These are phyloP conservation scores for Xestia ashworthii DNA, from an alignment of 2,888 invertebrate species.

Conservation along the genomic window DNA sequence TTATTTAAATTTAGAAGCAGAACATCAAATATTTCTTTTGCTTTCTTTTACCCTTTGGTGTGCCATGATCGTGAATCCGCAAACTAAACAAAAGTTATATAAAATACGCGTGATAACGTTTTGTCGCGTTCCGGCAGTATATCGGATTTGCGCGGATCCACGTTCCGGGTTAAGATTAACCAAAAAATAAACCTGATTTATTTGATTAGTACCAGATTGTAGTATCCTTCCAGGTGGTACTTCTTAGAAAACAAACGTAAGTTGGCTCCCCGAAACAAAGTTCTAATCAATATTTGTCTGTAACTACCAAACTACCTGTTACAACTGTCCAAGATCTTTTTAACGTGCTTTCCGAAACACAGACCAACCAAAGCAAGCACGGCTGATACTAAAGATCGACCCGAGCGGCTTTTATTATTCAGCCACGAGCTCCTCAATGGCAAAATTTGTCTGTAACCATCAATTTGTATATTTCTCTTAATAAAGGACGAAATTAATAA, in stretches of 20 bases:
- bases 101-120: too few relatives aligned
- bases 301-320: too few relatives aligned
- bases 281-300: neutral
- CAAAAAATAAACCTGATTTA: neutral
- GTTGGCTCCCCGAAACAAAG: neutral
- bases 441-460: neutral
- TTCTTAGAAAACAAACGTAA: neutral
- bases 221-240: neutral
- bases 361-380: too few relatives aligned
- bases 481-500: constrained; percentile 7
- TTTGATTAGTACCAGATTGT: neutral
- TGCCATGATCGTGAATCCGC: too few relatives aligned
- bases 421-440: too few relatives aligned
- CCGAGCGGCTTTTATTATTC: too few relatives aligned
- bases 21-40: neutral
- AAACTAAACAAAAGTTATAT: too few relatives aligned
- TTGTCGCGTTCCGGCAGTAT: neutral
- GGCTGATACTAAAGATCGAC: too few relatives aligned
- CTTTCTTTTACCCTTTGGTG: neutral
- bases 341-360: too few relatives aligned
- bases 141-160: too few relatives aligned
- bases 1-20: too few relatives aligned
- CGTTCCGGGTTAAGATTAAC: neutral
- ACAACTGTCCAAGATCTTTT: too few relatives aligned
- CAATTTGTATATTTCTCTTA: neutral